Evolutionary conservation across 2,113 vertebrate species (phyloP).

Genomic region (Melanerpes aurifrons): DNA sequence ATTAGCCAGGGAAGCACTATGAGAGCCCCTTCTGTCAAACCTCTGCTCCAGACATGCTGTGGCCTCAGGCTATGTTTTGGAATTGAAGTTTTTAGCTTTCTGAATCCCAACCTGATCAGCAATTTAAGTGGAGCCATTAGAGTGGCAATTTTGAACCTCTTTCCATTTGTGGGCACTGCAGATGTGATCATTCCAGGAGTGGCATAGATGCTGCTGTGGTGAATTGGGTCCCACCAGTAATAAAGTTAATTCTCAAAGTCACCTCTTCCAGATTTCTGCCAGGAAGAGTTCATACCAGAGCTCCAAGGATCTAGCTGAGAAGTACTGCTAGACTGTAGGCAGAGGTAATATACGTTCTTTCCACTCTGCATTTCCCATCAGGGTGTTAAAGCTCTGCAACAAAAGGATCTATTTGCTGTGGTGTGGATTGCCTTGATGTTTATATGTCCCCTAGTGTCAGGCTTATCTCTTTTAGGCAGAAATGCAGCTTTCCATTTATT

Average conservation of each 20-base stretch:
- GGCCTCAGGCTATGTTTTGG: conserved; percentile 53
- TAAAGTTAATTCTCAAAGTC: conserved; percentile 11
- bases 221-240: not conserved
- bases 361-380: not conserved
- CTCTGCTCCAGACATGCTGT: conserved; percentile 33
- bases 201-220: not conserved
- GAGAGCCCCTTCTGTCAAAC: conserved; percentile 53
- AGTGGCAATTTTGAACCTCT: conserved; percentile 3
- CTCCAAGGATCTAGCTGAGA: not conserved
- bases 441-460: not conserved
- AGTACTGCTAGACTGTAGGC: not conserved
- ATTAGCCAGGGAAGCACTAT: conserved; percentile 21
- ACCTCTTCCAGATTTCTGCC: not conserved
- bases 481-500: not conserved
- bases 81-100: conserved; percentile 59
- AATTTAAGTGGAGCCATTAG: conserved; percentile 46
- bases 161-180: not conserved
- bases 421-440: not conserved
- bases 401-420: not conserved
- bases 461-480: conserved; percentile 41
- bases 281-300: not conserved
- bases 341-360: not conserved
- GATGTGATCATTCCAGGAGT: not conserved
- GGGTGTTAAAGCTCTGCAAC: not conserved
- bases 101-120: conserved; percentile 34